Percentiles rank a stretch among this genome's conserved stretches.
Conservation (phyloP, 2,113 vertebrate species). For the Carassius carassius region DNA sequence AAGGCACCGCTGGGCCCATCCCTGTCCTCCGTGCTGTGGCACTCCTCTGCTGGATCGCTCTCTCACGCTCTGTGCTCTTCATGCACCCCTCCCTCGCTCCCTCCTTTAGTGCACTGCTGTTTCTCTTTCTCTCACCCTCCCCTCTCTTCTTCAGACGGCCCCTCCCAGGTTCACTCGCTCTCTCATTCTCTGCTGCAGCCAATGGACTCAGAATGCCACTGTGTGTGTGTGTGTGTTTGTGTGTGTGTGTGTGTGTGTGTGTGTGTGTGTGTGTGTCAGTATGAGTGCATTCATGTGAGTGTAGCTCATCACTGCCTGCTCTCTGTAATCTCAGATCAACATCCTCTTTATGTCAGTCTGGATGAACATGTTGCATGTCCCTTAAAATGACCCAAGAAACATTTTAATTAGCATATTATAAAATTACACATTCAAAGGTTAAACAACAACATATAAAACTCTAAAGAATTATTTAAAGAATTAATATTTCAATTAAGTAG, state of each 20-base stretch:
- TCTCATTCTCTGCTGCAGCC: conserved; percentile 43
- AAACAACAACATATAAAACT: neutral
- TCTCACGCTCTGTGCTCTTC: conserved; percentile 42
- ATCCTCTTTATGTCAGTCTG: neutral
- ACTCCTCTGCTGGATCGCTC: conserved; percentile 47
- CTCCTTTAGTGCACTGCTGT: conserved; percentile 30
- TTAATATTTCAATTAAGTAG: neutral
- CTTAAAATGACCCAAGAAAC: neutral
- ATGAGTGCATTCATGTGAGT: conserved; percentile 3
- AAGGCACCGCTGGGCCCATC: conserved; percentile 76
- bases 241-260: conserved; percentile 30
- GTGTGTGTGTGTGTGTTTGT: conserved; percentile 24
- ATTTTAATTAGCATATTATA: neutral
- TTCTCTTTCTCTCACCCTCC: conserved; percentile 55
- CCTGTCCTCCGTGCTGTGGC: conserved; percentile 43
- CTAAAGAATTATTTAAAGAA: no score
- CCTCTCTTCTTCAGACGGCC: conserved; percentile 62
- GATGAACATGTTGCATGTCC: neutral
- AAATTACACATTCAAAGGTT: neutral
- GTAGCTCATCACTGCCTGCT: conserved; percentile 4
- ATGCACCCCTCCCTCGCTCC: conserved; percentile 24
- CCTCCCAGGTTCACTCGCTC: conserved; percentile 45
- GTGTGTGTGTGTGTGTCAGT: conserved; percentile 19
- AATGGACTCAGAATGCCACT: conserved; percentile 8
- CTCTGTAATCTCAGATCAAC: conserved; percentile 14